phyloP scores from a whole-genome alignment of 2,888 invertebrate genomes.

The Limnephilus rhombicus region DNA sequence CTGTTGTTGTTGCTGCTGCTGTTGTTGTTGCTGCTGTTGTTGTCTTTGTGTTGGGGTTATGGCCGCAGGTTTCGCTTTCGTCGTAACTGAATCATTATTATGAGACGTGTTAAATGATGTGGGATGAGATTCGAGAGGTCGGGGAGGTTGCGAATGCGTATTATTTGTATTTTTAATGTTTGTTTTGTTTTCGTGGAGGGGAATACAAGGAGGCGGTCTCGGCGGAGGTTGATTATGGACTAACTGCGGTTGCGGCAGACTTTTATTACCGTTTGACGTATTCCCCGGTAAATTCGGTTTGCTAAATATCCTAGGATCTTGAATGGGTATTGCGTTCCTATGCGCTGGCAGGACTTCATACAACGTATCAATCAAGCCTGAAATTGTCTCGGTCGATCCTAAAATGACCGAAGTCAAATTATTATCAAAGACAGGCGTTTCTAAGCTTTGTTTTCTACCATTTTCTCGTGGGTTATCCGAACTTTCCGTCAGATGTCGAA shows the following conservation, averaged over 20 bases:
- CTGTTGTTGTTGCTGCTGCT: neutral
- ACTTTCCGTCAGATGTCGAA: slow-evolving; percentile 61
- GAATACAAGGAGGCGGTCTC: slow-evolving; percentile 53
- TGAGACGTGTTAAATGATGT: slow-evolving; percentile 14
- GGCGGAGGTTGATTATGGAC: slow-evolving; percentile 52
- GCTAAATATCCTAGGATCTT: slow-evolving; percentile 64
- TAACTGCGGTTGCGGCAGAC: neutral
- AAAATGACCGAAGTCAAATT: slow-evolving; percentile 78
- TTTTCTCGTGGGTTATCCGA: slow-evolving; percentile 44
- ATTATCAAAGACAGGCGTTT: slow-evolving; percentile 52
- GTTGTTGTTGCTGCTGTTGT: neutral
- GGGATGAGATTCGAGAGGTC: slow-evolving; percentile 28
- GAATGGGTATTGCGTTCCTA: slow-evolving; percentile 54
- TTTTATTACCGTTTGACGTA: slow-evolving; percentile 39
- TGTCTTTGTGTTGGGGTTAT: slow-evolving; percentile 15
- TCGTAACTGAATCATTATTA: neutral
- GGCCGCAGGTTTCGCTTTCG: slow-evolving; percentile 22
- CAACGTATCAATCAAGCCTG: slow-evolving; percentile 83
- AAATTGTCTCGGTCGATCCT: slow-evolving; percentile 85
- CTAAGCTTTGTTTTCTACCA: slow-evolving; percentile 61
- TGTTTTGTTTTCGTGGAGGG: slow-evolving; percentile 48
- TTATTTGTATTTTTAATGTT: slow-evolving; percentile 40
- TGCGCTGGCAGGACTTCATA: slow-evolving; percentile 71
- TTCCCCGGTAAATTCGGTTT: slow-evolving; percentile 58
- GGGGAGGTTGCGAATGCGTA: slow-evolving; percentile 10